These are phyloP conservation scores for Sturmia bella DNA, from an alignment of 2,888 invertebrate species.

Conservation along the genomic window DNA sequence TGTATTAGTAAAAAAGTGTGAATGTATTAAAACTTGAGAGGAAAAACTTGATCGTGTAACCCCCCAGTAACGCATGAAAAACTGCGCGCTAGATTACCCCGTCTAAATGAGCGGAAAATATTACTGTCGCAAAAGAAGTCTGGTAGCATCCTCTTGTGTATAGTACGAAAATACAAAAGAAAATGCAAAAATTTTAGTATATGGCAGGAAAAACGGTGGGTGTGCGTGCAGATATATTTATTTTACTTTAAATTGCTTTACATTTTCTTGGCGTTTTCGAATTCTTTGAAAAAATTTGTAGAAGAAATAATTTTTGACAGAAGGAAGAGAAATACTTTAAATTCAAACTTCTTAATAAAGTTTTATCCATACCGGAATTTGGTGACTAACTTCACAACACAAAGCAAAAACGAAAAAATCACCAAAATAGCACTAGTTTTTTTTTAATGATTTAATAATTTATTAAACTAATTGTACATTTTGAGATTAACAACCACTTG, in stretches of 20 bases:
- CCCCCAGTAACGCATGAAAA: too few relatives aligned
- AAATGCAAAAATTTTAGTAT: conserved; percentile 32
- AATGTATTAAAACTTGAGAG: too few relatives aligned
- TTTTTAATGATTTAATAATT: conserved; percentile 9
- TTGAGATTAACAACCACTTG: conserved; percentile 60
- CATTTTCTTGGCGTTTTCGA: background rate
- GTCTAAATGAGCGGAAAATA: background rate
- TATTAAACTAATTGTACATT: conserved; percentile 44
- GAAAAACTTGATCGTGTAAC: too few relatives aligned
- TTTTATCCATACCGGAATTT: too few relatives aligned
- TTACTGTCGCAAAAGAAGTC: background rate
- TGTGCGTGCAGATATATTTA: conserved; percentile 33
- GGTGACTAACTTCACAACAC: conserved; percentile 16
- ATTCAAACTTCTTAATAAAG: too few relatives aligned
- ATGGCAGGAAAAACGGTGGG: conserved; percentile 23
- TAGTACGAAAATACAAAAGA: conserved; percentile 42
- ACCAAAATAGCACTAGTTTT: conserved; percentile 2
- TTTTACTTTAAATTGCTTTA: conserved; percentile 19
- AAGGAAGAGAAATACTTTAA: background rate
- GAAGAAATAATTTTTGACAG: conserved; percentile 5
- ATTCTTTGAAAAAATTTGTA: conserved; percentile 3
- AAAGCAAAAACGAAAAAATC: conserved; percentile 1
- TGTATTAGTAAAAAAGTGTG: too few relatives aligned
- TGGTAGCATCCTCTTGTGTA: conserved; percentile 46
- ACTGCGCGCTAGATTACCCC: too few relatives aligned